phyloP scores from a whole-genome alignment of 2,888 invertebrate species.

The Chrysomela aeneicollis region DNA sequence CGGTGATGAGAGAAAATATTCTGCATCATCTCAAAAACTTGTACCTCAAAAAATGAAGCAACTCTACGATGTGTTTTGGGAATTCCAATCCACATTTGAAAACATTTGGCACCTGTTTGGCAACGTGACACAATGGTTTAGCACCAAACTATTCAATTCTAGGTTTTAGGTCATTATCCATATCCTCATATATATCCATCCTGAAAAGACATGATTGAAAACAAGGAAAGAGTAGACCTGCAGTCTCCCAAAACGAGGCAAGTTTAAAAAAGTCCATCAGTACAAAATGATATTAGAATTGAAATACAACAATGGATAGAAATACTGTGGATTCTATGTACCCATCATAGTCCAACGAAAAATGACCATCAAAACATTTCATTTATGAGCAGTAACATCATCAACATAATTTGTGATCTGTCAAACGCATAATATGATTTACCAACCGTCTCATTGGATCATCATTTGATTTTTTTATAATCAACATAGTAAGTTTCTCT shows the following conservation, averaged over 20 bases:
- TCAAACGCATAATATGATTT: background rate
- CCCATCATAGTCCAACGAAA: too few relatives aligned
- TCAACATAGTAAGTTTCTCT: background rate
- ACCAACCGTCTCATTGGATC: background rate
- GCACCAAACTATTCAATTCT: slow-evolving; percentile 11
- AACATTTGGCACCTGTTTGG: background rate
- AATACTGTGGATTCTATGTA: too few relatives aligned
- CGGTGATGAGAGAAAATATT: background rate
- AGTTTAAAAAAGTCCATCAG: slow-evolving; percentile 7
- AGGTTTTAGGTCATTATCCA: slow-evolving; percentile 1
- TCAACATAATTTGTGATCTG: background rate
- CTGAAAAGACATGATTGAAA: slow-evolving; percentile 1
- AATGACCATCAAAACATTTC: too few relatives aligned
- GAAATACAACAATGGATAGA: too few relatives aligned
- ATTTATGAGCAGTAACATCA: too few relatives aligned
- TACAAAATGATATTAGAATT: too few relatives aligned
- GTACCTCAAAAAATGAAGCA: slow-evolving; percentile 3
- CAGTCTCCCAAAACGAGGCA: background rate
- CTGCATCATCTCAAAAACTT: slow-evolving; percentile 5
- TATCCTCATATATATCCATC: slow-evolving; percentile 1
- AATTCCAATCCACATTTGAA: background rate
- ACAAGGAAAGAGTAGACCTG: slow-evolving; percentile 12
- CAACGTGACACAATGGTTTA: background rate
- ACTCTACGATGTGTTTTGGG: background rate
- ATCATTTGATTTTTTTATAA: background rate